Evolutionary conservation across 92 coral and sea anemone species (phyloP).

Genomic region (Metridium senile): DNA sequence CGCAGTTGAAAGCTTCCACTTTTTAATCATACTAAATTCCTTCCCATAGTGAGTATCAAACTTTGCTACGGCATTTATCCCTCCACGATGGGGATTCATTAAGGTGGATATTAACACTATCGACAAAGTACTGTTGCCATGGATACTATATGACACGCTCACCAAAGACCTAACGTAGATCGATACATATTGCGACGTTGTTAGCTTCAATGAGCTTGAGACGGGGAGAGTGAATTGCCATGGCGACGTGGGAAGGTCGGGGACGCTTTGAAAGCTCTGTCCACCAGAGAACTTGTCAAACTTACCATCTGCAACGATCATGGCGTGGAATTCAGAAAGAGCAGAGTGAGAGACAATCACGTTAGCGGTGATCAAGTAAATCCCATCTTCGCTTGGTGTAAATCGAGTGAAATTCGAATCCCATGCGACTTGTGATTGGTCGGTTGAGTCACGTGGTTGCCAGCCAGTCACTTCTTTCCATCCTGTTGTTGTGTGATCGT

Average conservation of each 20-base stretch:
- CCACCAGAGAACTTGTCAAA: slow-evolving; percentile 4
- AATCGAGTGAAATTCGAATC: slow-evolving; percentile 11
- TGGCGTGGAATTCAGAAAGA: slow-evolving; percentile 4
- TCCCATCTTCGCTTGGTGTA: slow-evolving; percentile 38
- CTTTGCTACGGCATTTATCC: slow-evolving; percentile 15
- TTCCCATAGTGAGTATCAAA: neutral
- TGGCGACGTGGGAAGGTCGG: neutral
- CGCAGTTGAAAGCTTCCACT: neutral
- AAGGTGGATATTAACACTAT: slow-evolving; percentile 38
- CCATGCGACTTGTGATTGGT: slow-evolving; percentile 33
- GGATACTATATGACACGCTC: slow-evolving; percentile 24
- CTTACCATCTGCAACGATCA: slow-evolving; percentile 17
- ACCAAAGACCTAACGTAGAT: slow-evolving; percentile 10
- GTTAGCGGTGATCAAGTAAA: slow-evolving; percentile 47
- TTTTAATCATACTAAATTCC: neutral
- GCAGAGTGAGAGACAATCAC: slow-evolving; percentile 33
- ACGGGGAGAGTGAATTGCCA: slow-evolving; percentile 37
- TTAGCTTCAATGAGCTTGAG: slow-evolving; percentile 28
- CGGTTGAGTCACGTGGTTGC: slow-evolving; percentile 18
- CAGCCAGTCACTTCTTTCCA: slow-evolving; percentile 39
- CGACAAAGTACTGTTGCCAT: slow-evolving; percentile 55
- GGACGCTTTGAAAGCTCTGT: neutral
- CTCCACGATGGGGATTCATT: slow-evolving; percentile 39
- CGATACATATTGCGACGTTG: slow-evolving; percentile 30
- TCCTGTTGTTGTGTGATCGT: slow-evolving; percentile 3